These are phyloP conservation scores for Ranitomeya variabilis DNA, from an alignment of 2,113 vertebrate genomes.

Conservation along the genomic window DNA sequence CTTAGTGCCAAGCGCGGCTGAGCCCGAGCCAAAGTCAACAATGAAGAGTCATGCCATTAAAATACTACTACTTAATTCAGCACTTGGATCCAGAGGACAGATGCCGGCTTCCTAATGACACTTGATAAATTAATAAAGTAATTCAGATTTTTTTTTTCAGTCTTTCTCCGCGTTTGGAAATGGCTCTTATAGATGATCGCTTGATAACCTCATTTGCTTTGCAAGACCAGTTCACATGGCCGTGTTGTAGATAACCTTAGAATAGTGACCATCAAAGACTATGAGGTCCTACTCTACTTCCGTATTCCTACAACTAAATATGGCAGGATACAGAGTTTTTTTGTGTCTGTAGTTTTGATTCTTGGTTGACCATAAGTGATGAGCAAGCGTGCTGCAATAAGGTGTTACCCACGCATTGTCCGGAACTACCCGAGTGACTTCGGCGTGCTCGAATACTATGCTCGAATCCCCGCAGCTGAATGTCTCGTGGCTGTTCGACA, in stretches of 20 bases:
- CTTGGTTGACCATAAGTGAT: background rate
- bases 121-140: constrained; percentile 38
- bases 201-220: background rate
- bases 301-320: background rate
- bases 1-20: constrained; percentile 26
- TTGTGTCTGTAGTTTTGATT: background rate
- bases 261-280: no score
- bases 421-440: no score
- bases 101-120: constrained; percentile 21
- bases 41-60: constrained; percentile 30
- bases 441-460: no score
- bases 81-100: constrained; percentile 24
- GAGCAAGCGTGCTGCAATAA: no score
- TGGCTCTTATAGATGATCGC: background rate
- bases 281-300: background rate
- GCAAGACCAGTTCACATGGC: background rate
- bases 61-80: constrained; percentile 48
- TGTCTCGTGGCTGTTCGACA: no score
- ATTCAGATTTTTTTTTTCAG: background rate
- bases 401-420: no score
- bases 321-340: no score
- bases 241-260: background rate
- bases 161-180: background rate
- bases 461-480: no score
- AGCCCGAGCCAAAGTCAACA: constrained; percentile 44